Evolutionary conservation across 2,797 vertebrate genomes (phyloP).

Genomic region (Centroberyx gerrardi): DNA sequence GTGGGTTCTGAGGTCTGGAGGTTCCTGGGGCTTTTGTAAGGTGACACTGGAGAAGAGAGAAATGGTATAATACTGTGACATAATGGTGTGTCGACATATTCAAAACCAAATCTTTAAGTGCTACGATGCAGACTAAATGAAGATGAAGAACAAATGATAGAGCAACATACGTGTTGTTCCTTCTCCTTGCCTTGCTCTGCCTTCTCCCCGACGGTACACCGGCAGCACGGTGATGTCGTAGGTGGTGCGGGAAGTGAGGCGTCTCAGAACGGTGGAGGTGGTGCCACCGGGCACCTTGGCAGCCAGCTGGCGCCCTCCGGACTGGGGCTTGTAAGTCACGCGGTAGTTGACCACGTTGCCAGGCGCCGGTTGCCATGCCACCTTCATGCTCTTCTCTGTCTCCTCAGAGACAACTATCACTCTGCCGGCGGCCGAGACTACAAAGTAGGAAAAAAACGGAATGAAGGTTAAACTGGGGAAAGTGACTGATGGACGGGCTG

Average conservation of each 20-base stretch:
- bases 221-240: conserved; percentile 94
- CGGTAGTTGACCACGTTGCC: conserved; percentile 95
- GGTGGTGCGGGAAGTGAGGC: conserved; percentile 91
- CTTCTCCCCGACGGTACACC: conserved; percentile 92
- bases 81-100: background rate
- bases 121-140: background rate
- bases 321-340: conserved; percentile 90
- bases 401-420: conserved; percentile 91
- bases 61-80: background rate
- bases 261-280: conserved; percentile 88
- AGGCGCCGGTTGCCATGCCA: conserved; percentile 93
- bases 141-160: conserved; percentile 18
- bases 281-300: conserved; percentile 89
- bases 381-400: conserved; percentile 94
- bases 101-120: background rate
- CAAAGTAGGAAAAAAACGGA: conserved; percentile 10
- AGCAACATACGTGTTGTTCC: conserved; percentile 93
- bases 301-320: conserved; percentile 90
- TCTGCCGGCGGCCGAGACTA: conserved; percentile 91
- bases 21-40: conserved; percentile 95
- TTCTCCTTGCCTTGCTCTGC: conserved; percentile 92
- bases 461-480: conserved; percentile 33
- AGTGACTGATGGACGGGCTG: conserved; percentile 39
- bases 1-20: conserved; percentile 96
- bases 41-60: conserved; percentile 85